Percentiles rank a stretch among this genome's conserved stretches.
phyloP scores from a whole-genome alignment of 2,797 vertebrate species.

The Coreius guichenoti region DNA sequence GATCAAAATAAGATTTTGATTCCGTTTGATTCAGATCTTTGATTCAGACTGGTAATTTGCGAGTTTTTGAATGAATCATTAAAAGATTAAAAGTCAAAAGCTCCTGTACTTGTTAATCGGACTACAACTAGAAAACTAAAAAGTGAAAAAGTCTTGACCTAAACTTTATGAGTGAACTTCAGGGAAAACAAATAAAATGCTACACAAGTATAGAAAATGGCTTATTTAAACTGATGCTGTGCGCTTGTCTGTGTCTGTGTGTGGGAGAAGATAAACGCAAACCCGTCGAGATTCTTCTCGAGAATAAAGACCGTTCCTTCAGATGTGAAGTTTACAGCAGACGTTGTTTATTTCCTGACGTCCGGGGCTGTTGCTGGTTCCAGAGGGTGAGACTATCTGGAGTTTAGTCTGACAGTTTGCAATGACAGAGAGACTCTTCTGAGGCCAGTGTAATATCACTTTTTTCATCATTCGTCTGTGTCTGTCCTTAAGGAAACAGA shows the following conservation, averaged over 20 bases:
- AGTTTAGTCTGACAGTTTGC: constrained; percentile 4
- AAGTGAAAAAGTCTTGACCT: background rate
- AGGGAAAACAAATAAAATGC: background rate
- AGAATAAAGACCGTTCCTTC: background rate
- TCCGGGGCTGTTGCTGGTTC: background rate
- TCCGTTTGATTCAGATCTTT: background rate
- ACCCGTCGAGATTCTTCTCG: background rate
- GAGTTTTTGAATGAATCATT: background rate
- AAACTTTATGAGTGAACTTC: background rate
- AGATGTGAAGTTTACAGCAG: background rate
- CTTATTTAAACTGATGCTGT: background rate
- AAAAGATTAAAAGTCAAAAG: background rate
- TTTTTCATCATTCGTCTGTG: background rate
- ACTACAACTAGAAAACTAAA: background rate
- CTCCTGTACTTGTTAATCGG: background rate
- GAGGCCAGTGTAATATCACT: background rate
- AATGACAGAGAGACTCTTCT: constrained; percentile 18
- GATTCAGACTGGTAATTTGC: background rate
- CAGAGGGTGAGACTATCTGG: constrained; percentile 4
- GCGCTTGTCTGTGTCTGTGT: background rate
- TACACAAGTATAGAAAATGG: background rate
- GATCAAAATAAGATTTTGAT: no score
- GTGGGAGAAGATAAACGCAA: background rate
- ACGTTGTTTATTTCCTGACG: background rate
- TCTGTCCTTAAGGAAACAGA: constrained; percentile 11